Percentiles rank a stretch among this genome's conserved stretches.
Conservation (phyloP, 2,113 vertebrate genomes). For the Pterocles gutturalis region DNA sequence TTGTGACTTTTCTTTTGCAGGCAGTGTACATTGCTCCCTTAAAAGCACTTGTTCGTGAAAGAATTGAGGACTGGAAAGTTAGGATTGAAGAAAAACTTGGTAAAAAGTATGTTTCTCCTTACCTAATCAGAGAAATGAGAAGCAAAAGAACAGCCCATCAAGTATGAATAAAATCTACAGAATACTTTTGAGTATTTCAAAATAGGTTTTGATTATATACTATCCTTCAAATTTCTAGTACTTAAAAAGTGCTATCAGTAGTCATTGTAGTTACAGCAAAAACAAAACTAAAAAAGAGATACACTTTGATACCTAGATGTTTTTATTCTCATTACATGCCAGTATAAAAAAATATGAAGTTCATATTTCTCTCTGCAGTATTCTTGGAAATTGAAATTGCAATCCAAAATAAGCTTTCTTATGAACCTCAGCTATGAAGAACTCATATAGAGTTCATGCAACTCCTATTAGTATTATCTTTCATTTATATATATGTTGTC, state of each 20-base stretch:
- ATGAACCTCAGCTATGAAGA: not conserved
- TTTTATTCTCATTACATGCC: not conserved
- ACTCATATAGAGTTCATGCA: not conserved
- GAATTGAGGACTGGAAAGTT: slow-evolving; percentile 98
- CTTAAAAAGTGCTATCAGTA: not conserved
- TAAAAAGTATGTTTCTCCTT: slow-evolving; percentile 87
- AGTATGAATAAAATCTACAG: slow-evolving; percentile 22
- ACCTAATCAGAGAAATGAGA: slow-evolving; percentile 29
- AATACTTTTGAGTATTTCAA: not conserved
- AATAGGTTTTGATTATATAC: not conserved
- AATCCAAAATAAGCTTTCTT: not conserved
- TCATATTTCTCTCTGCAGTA: not conserved
- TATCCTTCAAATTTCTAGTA: not conserved
- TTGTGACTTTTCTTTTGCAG: slow-evolving; percentile 73
- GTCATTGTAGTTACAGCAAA: not conserved
- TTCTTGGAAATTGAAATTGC: not conserved
- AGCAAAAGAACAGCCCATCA: not conserved
- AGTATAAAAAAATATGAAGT: not conserved
- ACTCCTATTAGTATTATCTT: too few relatives aligned
- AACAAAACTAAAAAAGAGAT: not conserved
- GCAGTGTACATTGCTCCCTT: slow-evolving; percentile 97
- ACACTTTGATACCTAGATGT: not conserved
- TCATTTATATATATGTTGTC: not conserved
- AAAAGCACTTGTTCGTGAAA: slow-evolving; percentile 95
- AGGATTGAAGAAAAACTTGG: slow-evolving; percentile 95